Evolutionary conservation across 2,888 invertebrate genomes (phyloP), one percentile per base, ranked within the genome.

Genomic region (Apodemia mormo): DNA sequence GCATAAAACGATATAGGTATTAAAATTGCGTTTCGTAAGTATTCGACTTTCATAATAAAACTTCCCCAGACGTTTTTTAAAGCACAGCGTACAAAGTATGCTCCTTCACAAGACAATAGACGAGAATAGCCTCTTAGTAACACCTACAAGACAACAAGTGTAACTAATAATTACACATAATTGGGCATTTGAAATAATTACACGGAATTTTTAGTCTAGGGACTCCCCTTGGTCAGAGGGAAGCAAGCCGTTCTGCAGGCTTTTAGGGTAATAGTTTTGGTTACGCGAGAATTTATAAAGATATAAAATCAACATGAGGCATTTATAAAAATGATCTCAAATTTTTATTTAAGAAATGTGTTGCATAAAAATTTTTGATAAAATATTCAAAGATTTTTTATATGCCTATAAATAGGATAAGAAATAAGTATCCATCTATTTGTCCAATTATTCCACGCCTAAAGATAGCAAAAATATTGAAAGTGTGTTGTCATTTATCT

Each of bases 101-200:
- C 61, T 33, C 33, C 30, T 33, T 33, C 61, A 33, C 10, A 30
- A 61, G 61, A 61, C 61, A 61, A 61, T 61, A 61, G 33, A 14
- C 61, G 37, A 33, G 61, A 14, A 58, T 14, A 33, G 61, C 61
- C 30, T 14, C 30, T 61, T 30, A 30, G 12, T 29, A 61, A 61
- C 61, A 61, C 61, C 61, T 61, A 61, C 33, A 61, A 61, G 61
- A 61, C 14, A 61, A 61, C 61, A 61, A 33, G 61, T 30, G 37
- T 14, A 12, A 52, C 52, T n/a, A 52, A 61, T 61, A 14, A 61
- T 61, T 61, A 61, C 10, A 61, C 61, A 6, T 61, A 61, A 61
- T 61, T 33, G 61, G 33, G 61, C 33, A 33, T 61, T 61, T 61
- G 61, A 61, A 61, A 61, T 61, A 61, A 61, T 61, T 30, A 33